Evolutionary conservation across 2,888 invertebrate genomes (phyloP), one percentile per base, ranked within the genome.

Genomic region (Idaea dimidiata): DNA sequence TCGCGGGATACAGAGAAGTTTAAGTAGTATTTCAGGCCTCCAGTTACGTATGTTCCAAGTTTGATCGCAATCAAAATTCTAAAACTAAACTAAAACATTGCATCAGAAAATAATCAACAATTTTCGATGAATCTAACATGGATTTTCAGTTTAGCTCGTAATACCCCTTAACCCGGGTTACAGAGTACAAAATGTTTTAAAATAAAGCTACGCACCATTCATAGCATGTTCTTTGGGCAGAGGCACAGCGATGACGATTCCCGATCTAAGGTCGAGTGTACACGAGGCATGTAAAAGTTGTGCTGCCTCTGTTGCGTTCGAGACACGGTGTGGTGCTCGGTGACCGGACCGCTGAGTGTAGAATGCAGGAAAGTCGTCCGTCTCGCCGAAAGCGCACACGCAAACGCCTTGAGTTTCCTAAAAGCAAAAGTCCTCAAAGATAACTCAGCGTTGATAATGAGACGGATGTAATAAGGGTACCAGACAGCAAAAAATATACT

Each of bases 351-450:
- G 91, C 5, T 94, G 88, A 0, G 97, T 96, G 88, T 98, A 99
- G 90, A 99, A 99, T 55, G 98, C 98, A 0, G 99, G 99, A 87
- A 99, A 99, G 16, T 95, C 94, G 0, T 87, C 85, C 0, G 93
- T 85, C n/a, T 93, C 86, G 0, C 97, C 96, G 71, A 95, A 96
- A 0, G 96, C 95, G 53, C 96, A 95, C 0, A 99, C 98, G 74
- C 97, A 96, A 0, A 99, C 98, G 0, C 99, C 99, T 84, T 97
- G 96, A 0, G 99, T 99, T 93, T 99, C 99, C 97, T 97, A 17
- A 17, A 18, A 55, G 16, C 17, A 43, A 43, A 43, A 43, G 43
- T 43, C 8, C 43, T 43, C 43, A 10, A 10, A 14, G 14, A 3
- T 43, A 43, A 10, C 14, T 43, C n/a, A n/a, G n/a, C n/a, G n/a